Conservation (phyloP, 2,888 invertebrate genomes). For the Drosophila parthenogenetica region DNA sequence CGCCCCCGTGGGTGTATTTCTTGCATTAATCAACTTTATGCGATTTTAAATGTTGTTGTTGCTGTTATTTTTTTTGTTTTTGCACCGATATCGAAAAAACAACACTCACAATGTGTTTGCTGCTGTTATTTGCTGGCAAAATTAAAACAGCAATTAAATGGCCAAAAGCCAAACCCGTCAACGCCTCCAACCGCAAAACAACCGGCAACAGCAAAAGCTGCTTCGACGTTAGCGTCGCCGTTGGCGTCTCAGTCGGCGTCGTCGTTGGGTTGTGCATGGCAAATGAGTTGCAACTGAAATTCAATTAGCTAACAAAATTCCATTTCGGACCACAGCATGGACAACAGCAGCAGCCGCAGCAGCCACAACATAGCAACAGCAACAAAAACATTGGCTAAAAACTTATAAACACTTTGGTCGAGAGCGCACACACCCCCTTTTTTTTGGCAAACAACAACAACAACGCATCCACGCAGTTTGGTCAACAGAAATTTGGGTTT, state of each 20-base stretch:
- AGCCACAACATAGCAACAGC: slow-evolving; percentile 48
- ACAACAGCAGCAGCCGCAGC: slow-evolving; percentile 51
- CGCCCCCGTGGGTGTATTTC: slow-evolving; percentile 56
- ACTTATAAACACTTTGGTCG: slow-evolving; percentile 76
- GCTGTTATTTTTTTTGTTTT: slow-evolving; percentile 3
- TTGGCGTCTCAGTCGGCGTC: background rate
- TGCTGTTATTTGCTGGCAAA: slow-evolving; percentile 53
- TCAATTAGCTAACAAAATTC: slow-evolving; percentile 80
- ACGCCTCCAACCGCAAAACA: slow-evolving; percentile 18
- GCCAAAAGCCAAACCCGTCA: slow-evolving; percentile 71
- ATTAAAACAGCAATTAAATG: slow-evolving; percentile 80
- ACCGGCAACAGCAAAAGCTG: background rate
- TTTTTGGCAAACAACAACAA: slow-evolving; percentile 48
- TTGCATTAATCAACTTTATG: slow-evolving; percentile 72
- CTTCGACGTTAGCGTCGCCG: background rate
- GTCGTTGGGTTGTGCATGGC: slow-evolving; percentile 63
- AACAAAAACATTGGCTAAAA: slow-evolving; percentile 60
- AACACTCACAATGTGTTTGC: slow-evolving; percentile 14
- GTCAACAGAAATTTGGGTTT: slow-evolving; percentile 80
- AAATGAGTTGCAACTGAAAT: slow-evolving; percentile 81
- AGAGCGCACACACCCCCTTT: slow-evolving; percentile 33
- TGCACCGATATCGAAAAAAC: slow-evolving; percentile 8
- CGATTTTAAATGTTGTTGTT: slow-evolving; percentile 50
- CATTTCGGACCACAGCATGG: slow-evolving; percentile 71
- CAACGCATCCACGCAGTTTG: slow-evolving; percentile 67